phyloP scores from a whole-genome alignment of 2,888 invertebrate genomes.

The Gasteruption jaculator region DNA sequence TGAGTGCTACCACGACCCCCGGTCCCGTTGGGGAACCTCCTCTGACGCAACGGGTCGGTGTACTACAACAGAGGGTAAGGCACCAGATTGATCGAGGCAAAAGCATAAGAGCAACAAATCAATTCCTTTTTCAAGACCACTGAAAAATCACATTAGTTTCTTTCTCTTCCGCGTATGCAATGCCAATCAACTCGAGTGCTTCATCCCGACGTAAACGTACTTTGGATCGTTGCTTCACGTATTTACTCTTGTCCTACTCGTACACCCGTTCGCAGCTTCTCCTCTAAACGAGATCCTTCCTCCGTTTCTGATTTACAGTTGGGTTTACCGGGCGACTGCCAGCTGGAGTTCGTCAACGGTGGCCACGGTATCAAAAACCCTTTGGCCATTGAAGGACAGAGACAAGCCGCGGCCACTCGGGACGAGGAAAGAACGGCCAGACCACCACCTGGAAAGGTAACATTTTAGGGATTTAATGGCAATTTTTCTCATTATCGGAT shows the following conservation, averaged over 20 bases:
- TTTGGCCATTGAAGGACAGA: slow-evolving; percentile 60
- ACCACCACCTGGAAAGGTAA: slow-evolving; percentile 45
- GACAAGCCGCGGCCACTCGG: slow-evolving; percentile 52
- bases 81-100: slow-evolving; percentile 53
- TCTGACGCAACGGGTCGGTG: slow-evolving; percentile 59
- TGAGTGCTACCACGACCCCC: slow-evolving; percentile 63
- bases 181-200: slow-evolving; percentile 50
- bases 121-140: too few species aligned
- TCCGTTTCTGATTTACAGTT: slow-evolving; percentile 63
- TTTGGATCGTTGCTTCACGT: too few species aligned
- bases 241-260: neutral
- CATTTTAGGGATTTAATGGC: neutral
- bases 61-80: slow-evolving; percentile 88
- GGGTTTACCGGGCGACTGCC: slow-evolving; percentile 81
- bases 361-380: slow-evolving; percentile 98
- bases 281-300: neutral
- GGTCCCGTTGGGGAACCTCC: slow-evolving; percentile 59
- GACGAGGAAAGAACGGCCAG: slow-evolving; percentile 57
- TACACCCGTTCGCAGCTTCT: neutral
- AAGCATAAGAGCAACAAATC: slow-evolving; percentile 43
- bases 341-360: slow-evolving; percentile 93
- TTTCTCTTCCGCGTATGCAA: slow-evolving; percentile 42
- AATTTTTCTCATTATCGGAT: neutral
- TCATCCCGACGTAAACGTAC: slow-evolving; percentile 42
- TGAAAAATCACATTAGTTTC: too few species aligned